Base-by-base conservation (phyloP, 2,888 invertebrate species). In the Anoplius nigerrimus region DNA sequence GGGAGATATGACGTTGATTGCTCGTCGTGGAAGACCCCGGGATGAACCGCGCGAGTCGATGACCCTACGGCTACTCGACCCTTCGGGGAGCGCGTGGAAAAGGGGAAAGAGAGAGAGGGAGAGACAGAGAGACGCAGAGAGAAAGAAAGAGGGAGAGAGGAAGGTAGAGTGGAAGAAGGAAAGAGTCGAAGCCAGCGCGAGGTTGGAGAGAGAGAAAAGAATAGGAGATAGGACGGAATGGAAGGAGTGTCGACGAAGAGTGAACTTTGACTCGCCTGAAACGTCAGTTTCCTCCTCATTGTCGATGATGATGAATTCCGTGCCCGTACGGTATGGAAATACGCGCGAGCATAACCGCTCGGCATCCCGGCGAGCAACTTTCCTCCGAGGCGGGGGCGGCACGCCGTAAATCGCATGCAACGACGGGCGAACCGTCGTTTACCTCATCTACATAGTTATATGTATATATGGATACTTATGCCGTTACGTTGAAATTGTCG, bases 1-100 rank as follows among this genome's bases (percentile, higher is more conserved):
- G 79, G 79, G 73, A 81, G 82, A 78, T 82, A 80, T 76, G 82
- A 82, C 82, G 82, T 82, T 82, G 82, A 82, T 82, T 82, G 81
- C 82, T 73, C 68, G 76, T 75, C 76, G 74, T 59, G 62, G 48
- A 71, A 77, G 78, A 69, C 78, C 75, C 18, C 62, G 20, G 66
- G 70, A 80, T 77, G 79, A 69, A 74, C 73, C 72, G 63, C 57
- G 63, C 66, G 73, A 62, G 79, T 74, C 79, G 73, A 78, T 48
- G 77, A 77, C 75, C 77, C 57, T 59, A 48, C 55, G 64, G 67
- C 56, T 69, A 70, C 68, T 63, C 70, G 71, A 74, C 64, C 69
- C 69, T 48, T 51, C 62, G 43, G 34, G 62, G 55, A 24, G 63
- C 46, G 62, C 34, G 52, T 45, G 61, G 21, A 45, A 48, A 52